These are phyloP conservation scores for Crocuta crocuta DNA, from an alignment of 2,113 vertebrate genomes.

Conservation along the genomic window DNA sequence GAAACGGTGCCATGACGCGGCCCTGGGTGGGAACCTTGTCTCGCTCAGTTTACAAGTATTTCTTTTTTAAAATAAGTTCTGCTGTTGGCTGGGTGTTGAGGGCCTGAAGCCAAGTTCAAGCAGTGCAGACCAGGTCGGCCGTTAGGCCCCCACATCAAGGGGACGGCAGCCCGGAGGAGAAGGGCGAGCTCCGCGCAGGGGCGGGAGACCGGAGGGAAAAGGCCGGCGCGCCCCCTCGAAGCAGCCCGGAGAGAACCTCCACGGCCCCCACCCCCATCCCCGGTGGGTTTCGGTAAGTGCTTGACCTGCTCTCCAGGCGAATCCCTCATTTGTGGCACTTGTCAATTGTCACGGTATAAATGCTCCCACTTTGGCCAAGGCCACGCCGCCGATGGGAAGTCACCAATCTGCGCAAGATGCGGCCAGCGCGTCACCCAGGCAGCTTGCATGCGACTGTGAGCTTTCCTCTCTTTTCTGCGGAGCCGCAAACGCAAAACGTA, in stretches of 20 bases:
- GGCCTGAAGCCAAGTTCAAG: not conserved
- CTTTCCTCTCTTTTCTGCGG: not conserved
- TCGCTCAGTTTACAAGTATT: not conserved
- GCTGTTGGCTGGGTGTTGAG: not conserved
- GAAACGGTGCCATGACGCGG: rapidly evolving
- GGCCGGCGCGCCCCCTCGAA: not conserved
- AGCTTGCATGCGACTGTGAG: rapidly evolving
- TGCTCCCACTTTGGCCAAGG: rapidly evolving
- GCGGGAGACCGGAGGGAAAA: rapidly evolving
- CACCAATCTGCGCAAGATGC: rapidly evolving
- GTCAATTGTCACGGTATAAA: not conserved
- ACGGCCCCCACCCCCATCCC: rapidly evolving
- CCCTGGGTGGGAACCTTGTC: not conserved
- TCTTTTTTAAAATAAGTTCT: not conserved
- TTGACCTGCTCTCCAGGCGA: no score
- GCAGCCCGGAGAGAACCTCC: rapidly evolving
- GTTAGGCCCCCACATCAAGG: rapidly evolving
- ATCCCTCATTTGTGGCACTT: rapidly evolving
- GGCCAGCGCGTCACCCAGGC: rapidly evolving
- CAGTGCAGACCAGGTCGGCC: rapidly evolving
- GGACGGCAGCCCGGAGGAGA: not conserved
- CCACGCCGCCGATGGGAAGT: rapidly evolving
- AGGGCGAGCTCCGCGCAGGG: not conserved
- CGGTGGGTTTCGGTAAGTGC: rapidly evolving
- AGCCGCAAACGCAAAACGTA: not conserved